These are phyloP conservation scores for Columba guinea DNA, from an alignment of 2,797 vertebrate species.

Conservation along the genomic window DNA sequence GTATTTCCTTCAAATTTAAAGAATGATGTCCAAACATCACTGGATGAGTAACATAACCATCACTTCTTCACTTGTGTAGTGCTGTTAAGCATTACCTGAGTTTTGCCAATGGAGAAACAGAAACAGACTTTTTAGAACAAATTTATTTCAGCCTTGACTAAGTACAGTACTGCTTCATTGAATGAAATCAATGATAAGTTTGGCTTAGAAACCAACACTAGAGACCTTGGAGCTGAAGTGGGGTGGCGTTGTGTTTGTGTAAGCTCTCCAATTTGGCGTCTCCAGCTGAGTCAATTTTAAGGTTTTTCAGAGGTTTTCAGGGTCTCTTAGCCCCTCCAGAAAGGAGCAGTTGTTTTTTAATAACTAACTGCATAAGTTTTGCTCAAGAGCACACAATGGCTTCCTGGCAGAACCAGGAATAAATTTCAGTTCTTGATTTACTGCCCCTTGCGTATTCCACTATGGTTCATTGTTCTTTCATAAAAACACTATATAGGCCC, in stretches of 20 bases:
- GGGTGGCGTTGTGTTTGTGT: no score
- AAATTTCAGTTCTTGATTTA: not conserved
- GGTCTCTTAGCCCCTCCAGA: not conserved
- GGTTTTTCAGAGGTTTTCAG: not conserved
- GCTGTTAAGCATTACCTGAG: not conserved
- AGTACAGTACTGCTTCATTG: not conserved
- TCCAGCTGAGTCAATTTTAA: not conserved
- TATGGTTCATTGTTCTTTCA: not conserved
- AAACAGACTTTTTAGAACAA: not conserved
- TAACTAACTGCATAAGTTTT: not conserved
- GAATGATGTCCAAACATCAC: fast-evolving
- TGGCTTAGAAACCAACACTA: not conserved
- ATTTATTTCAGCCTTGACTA: not conserved
- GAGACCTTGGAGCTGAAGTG: not conserved
- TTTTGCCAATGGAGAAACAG: not conserved
- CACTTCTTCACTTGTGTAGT: not conserved
- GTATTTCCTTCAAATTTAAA: not conserved
- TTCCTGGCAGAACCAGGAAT: not conserved
- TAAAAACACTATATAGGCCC: not conserved
- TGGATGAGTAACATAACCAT: not conserved
- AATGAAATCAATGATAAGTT: not conserved
- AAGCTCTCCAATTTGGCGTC: not conserved
- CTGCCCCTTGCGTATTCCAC: not conserved
- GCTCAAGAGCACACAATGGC: not conserved
- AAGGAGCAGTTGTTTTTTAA: not conserved